Base-by-base conservation (phyloP, 1,140 invertebrate genomes). In the Bicyclus anynana region DNA sequence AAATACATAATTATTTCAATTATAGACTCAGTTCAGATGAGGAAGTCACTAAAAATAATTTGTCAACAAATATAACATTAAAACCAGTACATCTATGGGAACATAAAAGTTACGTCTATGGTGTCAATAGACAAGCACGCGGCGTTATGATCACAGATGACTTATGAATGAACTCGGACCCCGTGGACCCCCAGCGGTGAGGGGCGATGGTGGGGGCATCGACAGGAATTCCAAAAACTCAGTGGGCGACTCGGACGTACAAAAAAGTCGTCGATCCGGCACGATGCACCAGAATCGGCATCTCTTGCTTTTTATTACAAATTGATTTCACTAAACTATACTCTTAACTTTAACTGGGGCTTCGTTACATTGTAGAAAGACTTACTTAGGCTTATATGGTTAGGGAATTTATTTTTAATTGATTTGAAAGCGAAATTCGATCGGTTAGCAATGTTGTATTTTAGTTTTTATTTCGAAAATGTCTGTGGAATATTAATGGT, bases 131-230 rank as follows among this genome's bases (percentile, higher is more conserved):
- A 53, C 48, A 52, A 27, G 20, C 38, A 55, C 57, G 53, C 49
- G 53, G 48, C 35, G 53, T 65, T 83, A 86, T n/a, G n/a, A n/a
- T n/a, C n/a, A n/a, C n/a, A n/a, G n/a, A n/a, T n/a, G n/a, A n/a
- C n/a, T n/a, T n/a, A n/a, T 86, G 83, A 86, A 84, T 87, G 84
- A 82, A 84, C 65, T 59, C 44, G 63, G n/a, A n/a, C 74, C 73
- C 74, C 73, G 61, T 49, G 64, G 75, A 76, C 74, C 73, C 68
- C 80, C 74, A 50, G 61, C 72, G 60, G 64, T 53, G 64, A 26
- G 35, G 44, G 53, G 57, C 49, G 56, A 57, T 55, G 59, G 53
- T 53, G 61, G 65, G 59, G 59, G 67, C 53, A 47, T 50, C 59
- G 67, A 20, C 20, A 27, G 81, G 80, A 87, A 84, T 84, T 84